phyloP scores from a whole-genome alignment of 2,113 vertebrate genomes.

The Hymenochirus boettgeri region DNA sequence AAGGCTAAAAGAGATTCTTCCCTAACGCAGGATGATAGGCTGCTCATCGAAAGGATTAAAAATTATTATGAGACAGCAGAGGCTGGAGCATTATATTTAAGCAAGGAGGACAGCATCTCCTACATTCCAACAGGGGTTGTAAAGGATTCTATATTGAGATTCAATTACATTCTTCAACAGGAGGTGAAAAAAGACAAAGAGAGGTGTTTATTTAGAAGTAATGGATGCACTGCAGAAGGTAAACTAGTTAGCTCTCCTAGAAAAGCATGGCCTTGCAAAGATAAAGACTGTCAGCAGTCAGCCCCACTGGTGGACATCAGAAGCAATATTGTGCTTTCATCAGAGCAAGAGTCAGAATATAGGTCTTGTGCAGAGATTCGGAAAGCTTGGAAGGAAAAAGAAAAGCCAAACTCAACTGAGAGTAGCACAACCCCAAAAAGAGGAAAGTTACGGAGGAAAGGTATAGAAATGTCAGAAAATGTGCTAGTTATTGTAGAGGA shows the following conservation, averaged over 20 bases:
- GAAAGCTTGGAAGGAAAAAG: conserved; percentile 63
- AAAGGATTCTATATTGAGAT: conserved; percentile 62
- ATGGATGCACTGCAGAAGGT: not conserved
- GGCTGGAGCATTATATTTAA: conserved; percentile 10
- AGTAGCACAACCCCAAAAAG: not conserved
- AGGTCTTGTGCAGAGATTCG: conserved; percentile 63
- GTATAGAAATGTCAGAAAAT: conserved; percentile 27
- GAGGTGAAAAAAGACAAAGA: conserved; percentile 37
- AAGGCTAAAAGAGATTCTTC: conserved; percentile 31
- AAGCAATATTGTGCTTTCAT: not conserved
- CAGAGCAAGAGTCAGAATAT: conserved; percentile 47
- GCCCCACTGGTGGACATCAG: not conserved
- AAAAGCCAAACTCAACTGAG: conserved; percentile 46
- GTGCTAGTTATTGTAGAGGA: conserved; percentile 58
- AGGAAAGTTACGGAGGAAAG: not conserved
- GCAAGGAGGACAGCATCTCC: conserved; percentile 58
- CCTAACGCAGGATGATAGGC: conserved; percentile 53
- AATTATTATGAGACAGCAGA: conserved; percentile 70
- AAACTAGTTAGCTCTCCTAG: not conserved
- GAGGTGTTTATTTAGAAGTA: not conserved
- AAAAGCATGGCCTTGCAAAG: not conserved
- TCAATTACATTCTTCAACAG: conserved; percentile 49
- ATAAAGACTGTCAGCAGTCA: not conserved
- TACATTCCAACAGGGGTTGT: conserved; percentile 64
- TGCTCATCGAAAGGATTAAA: conserved; percentile 72